Conservation (phyloP, 2,113 vertebrate species). For the Capra hircus region DNA sequence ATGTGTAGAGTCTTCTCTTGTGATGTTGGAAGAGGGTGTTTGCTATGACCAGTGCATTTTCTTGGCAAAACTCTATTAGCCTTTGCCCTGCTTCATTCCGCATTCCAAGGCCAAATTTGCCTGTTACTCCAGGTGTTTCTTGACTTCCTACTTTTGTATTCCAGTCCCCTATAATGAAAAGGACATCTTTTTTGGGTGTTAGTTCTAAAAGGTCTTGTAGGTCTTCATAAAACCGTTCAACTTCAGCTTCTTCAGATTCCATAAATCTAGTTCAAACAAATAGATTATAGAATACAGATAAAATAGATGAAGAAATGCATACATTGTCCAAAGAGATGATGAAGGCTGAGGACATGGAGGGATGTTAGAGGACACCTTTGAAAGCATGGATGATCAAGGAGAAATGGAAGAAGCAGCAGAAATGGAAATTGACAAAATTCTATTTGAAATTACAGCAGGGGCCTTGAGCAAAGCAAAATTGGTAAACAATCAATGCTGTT, state of each 20-base stretch:
- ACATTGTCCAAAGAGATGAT: conserved; percentile 87
- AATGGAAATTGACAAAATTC: conserved; percentile 93
- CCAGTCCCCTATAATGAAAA: no score
- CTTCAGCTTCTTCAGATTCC: conserved; percentile 79
- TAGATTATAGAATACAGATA: not conserved
- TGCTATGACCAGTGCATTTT: no score
- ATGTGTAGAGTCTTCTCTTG: no score
- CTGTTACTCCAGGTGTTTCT: no score
- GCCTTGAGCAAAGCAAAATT: conserved; percentile 92
- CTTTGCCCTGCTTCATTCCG: no score
- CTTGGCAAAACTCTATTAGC: no score
- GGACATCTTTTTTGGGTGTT: no score
- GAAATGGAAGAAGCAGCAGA: conserved; percentile 95
- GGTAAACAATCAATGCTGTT: conserved; percentile 91
- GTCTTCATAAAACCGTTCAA: no score
- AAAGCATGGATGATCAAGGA: conserved; percentile 93
- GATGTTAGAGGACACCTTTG: conserved; percentile 95
- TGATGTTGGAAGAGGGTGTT: no score
- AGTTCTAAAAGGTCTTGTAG: no score
- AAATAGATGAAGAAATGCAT: not conserved
- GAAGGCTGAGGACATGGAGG: conserved; percentile 97
- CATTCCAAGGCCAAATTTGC: no score
- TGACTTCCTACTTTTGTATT: no score
- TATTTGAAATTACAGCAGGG: conserved; percentile 96
- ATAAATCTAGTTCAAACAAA: conserved; percentile 82